Evolutionary conservation across 2,113 vertebrate species (phyloP).

Genomic region (Sylvietta virens): DNA sequence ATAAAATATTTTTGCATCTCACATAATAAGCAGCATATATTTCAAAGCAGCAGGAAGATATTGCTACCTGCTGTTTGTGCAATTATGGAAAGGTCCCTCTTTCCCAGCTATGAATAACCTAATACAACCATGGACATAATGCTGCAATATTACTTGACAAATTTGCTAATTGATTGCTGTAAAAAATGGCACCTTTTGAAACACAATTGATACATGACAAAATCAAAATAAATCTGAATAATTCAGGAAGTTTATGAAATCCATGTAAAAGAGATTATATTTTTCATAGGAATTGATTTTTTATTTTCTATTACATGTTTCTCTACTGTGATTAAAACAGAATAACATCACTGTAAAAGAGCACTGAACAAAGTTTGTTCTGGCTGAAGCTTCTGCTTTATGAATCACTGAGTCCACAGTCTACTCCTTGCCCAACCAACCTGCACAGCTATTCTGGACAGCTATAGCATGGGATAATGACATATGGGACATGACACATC

Average conservation of each 20-base stretch:
- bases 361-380: background rate
- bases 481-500: background rate
- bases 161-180: background rate
- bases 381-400: background rate
- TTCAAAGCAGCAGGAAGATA: background rate
- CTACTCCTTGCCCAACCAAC: background rate
- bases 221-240: background rate
- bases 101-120: background rate
- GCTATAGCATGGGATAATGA: constrained; percentile 17
- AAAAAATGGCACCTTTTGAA: background rate
- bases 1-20: background rate
- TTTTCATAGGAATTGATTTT: background rate
- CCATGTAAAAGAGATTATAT: background rate
- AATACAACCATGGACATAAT: background rate
- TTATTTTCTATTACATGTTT: background rate
- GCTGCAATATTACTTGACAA: background rate
- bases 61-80: background rate
- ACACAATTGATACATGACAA: background rate
- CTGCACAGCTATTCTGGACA: background rate
- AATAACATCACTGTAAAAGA: background rate
- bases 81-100: background rate
- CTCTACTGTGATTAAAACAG: background rate
- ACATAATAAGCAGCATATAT: background rate
- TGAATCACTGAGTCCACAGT: constrained; percentile 39
- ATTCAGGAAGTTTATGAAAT: background rate